Conservation (phyloP, 1,140 invertebrate genomes). For the Anadara kagoshimensis region DNA sequence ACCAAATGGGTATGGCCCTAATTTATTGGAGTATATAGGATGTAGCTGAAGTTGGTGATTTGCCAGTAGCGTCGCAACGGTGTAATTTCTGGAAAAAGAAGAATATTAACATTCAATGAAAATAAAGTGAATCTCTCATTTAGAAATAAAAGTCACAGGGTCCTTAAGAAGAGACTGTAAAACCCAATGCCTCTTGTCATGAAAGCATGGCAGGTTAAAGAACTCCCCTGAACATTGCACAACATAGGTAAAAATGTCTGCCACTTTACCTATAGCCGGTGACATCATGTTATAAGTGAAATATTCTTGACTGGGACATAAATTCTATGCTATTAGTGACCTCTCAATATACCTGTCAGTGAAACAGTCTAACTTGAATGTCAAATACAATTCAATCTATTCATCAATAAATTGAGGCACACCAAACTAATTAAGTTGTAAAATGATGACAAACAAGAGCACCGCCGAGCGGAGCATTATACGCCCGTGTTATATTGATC, state of each 20-base stretch:
- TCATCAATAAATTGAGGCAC: no score
- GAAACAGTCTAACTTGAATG: not conserved
- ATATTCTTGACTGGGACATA: not conserved
- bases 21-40: conserved; percentile 49
- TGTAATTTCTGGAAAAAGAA: conserved; percentile 45
- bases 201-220: no score
- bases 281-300: no score
- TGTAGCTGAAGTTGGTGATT: conserved; percentile 48
- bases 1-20: conserved; percentile 88
- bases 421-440: no score
- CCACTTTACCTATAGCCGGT: no score
- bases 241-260: no score
- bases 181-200: not conserved
- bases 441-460: no score
- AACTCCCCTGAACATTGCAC: no score
- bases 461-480: no score
- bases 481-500: no score
- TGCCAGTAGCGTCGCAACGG: conserved; percentile 24
- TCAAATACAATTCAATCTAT: no score
- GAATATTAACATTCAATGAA: not conserved
- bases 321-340: not conserved
- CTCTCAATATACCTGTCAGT: not conserved
- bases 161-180: not conserved
- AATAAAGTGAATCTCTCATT: not conserved
- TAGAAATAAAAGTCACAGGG: not conserved